Percentiles rank a stretch among this genome's conserved stretches.
Evolutionary conservation across 2,888 invertebrate species (phyloP).

Genomic region (Tetranychus truncatus): DNA sequence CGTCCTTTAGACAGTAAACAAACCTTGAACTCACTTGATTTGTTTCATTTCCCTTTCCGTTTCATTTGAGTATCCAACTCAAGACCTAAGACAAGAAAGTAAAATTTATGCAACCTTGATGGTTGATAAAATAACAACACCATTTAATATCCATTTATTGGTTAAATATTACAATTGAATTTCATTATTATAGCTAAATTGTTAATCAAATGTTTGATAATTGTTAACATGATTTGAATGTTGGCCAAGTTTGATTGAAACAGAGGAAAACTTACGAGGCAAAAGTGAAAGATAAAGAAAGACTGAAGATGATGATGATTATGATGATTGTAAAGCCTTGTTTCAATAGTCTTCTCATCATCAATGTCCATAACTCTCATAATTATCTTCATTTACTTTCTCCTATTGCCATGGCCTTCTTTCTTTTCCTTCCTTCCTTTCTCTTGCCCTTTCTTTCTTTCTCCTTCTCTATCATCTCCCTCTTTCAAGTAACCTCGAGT

Average conservation of each 20-base stretch:
- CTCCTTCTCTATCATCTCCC: neutral
- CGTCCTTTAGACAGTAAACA: neutral
- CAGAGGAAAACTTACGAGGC: neutral
- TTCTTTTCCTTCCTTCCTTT: conserved; percentile 9
- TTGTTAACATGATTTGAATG: neutral
- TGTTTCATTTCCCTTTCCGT: neutral
- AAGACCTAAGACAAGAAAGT: too few species aligned
- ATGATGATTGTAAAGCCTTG: neutral
- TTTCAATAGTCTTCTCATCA: neutral
- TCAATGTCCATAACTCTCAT: conserved; percentile 3
- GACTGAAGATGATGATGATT: neutral
- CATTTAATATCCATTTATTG: neutral
- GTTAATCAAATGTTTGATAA: too few species aligned
- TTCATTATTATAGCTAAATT: neutral
- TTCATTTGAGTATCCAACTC: neutral
- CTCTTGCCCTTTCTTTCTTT: conserved; percentile 8
- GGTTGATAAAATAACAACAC: too few species aligned
- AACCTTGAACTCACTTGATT: neutral
- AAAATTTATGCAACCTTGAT: neutral
- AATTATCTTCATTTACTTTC: conserved; percentile 1
- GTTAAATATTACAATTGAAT: neutral
- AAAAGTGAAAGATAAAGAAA: neutral
- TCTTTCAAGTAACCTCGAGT: neutral
- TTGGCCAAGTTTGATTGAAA: neutral
- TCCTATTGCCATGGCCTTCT: conserved; percentile 6